phyloP scores from a whole-genome alignment of 2,888 invertebrate species.

The Bhutanitis thaidina region DNA sequence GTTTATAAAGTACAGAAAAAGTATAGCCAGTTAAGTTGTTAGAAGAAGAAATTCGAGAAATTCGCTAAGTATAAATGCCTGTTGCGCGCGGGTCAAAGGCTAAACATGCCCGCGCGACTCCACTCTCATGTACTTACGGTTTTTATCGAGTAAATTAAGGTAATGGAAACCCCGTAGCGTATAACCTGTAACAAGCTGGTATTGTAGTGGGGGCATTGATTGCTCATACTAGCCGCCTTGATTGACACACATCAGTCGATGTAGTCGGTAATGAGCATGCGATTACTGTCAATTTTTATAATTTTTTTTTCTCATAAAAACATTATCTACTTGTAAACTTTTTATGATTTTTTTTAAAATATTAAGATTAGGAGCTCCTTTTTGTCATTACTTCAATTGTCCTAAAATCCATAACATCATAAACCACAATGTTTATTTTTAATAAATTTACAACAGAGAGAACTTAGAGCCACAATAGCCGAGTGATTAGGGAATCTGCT shows the following conservation, averaged over 20 bases:
- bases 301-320: no score
- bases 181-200: slow-evolving; percentile 58
- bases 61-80: slow-evolving; percentile 16
- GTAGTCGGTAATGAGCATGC: slow-evolving; percentile 54
- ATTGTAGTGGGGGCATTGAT: slow-evolving; percentile 37
- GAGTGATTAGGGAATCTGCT: no score
- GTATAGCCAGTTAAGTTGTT: neutral
- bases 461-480: no score
- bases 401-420: no score
- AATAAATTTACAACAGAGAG: no score
- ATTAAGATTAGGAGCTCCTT: no score
- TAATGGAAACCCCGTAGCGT: slow-evolving; percentile 53
- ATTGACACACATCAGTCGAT: slow-evolving; percentile 66
- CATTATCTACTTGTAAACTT: no score
- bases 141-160: slow-evolving; percentile 63
- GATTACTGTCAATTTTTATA: slow-evolving; percentile 38
- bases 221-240: slow-evolving; percentile 31
- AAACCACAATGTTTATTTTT: no score
- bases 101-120: slow-evolving; percentile 47
- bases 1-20: no score
- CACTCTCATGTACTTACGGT: slow-evolving; percentile 43
- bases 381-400: no score
- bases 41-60: slow-evolving; percentile 21
- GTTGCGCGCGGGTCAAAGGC: slow-evolving; percentile 44
- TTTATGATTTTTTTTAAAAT: no score